Evolutionary conservation across 2,888 invertebrate species (phyloP).

Genomic region (Tetheella fluctuosa): DNA sequence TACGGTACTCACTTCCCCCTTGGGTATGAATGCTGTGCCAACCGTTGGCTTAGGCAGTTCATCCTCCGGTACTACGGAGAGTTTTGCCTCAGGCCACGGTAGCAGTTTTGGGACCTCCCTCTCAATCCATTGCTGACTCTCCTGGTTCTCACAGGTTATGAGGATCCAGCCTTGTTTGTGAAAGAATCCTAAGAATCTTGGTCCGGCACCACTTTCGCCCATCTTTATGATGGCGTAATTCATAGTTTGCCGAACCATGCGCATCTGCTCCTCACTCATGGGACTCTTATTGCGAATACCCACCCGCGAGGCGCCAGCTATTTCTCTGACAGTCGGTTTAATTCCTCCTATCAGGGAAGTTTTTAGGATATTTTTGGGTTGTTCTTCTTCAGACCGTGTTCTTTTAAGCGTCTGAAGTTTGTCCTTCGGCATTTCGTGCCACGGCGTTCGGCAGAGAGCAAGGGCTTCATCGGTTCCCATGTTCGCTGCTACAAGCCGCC

Average conservation of each 20-base stretch:
- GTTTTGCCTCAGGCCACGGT: background rate
- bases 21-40: background rate
- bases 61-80: background rate
- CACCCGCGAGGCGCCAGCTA: too few species aligned
- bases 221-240: background rate
- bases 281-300: background rate
- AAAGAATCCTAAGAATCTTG: background rate
- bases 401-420: background rate
- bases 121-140: background rate
- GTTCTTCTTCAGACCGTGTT: too few species aligned
- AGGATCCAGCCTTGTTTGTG: background rate
- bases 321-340: background rate
- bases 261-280: background rate
- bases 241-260: background rate
- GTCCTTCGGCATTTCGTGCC: background rate
- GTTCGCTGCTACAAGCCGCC: background rate
- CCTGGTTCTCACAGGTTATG: too few species aligned
- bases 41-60: background rate
- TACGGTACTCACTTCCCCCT: too few species aligned
- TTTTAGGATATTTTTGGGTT: background rate
- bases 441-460: background rate
- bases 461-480: background rate
- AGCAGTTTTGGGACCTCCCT: background rate
- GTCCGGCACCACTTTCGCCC: background rate
- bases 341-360: background rate